phyloP scores from a whole-genome alignment of 2,113 vertebrate genomes.

The Notarius quadriscutis region DNA sequence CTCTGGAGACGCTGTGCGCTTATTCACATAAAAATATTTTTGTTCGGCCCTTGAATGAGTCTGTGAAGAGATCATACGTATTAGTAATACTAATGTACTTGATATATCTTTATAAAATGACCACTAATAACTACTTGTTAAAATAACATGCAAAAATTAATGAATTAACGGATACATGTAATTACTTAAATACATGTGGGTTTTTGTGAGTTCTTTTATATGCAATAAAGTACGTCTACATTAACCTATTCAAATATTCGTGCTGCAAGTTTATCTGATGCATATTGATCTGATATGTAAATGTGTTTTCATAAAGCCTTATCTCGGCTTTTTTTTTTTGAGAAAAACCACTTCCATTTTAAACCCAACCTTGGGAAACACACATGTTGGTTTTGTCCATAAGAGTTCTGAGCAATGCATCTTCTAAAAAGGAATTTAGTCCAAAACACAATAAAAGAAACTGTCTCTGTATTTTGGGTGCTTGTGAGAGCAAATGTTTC shows the following conservation, averaged over 20 bases:
- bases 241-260: background rate
- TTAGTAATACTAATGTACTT: background rate
- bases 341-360: background rate
- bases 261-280: background rate
- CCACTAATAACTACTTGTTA: background rate
- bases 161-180: background rate
- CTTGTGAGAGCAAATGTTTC: background rate
- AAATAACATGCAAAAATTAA: background rate
- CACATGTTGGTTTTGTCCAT: background rate
- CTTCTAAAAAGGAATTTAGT: background rate
- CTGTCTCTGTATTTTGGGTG: background rate
- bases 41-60: background rate
- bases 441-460: background rate
- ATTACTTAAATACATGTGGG: background rate
- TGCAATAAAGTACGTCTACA: background rate
- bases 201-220: slow-evolving; percentile 3
- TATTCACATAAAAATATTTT: too few species aligned
- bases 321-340: background rate
- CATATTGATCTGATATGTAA: background rate
- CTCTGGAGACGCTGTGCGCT: background rate
- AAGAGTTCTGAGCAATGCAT: background rate
- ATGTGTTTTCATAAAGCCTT: background rate
- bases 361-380: background rate
- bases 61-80: background rate
- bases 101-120: background rate